Percentiles rank a stretch among this genome's conserved stretches.
Evolutionary conservation across 1,140 invertebrate genomes (phyloP).

Genomic region (Papilio dardanus): DNA sequence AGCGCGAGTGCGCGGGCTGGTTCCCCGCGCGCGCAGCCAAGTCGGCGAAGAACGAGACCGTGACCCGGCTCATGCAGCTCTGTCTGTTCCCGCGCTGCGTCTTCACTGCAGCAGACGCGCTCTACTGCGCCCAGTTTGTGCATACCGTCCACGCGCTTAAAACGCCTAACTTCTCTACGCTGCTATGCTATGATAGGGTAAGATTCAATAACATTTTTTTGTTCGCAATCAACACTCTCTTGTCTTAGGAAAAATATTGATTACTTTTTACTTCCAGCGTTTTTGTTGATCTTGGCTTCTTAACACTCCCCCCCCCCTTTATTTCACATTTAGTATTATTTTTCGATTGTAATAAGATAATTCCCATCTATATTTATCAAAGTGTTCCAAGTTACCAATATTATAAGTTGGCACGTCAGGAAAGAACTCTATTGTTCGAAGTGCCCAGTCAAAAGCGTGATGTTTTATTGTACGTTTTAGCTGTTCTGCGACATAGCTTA

Average conservation of each 20-base stretch:
- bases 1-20: constrained; percentile 95
- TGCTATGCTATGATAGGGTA: constrained; percentile 98
- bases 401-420: no score
- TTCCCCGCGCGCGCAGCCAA: constrained; percentile 93
- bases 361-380: no score
- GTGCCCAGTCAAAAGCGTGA: no score
- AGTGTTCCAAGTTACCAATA: no score
- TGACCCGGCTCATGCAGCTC: constrained; percentile 97
- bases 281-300: background rate
- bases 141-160: constrained; percentile 97
- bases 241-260: background rate
- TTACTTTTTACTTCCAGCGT: constrained; percentile 20
- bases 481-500: constrained; percentile 99
- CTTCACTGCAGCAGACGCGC: constrained; percentile 94
- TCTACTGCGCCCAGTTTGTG: constrained; percentile 99
- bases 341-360: no score
- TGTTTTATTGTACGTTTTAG: constrained; percentile 79
- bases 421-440: no score
- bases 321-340: no score
- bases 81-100: constrained; percentile 98
- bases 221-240: no score
- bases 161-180: constrained; percentile 98
- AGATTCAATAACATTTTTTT: constrained; percentile 63
- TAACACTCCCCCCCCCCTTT: no score
- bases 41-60: constrained; percentile 97